A percentile compares a stretch with the other conserved stretches of the same genome.
These are phyloP conservation scores for Sebastes taczanowskii DNA, from an alignment of 2,797 vertebrate species.

Conservation along the genomic window DNA sequence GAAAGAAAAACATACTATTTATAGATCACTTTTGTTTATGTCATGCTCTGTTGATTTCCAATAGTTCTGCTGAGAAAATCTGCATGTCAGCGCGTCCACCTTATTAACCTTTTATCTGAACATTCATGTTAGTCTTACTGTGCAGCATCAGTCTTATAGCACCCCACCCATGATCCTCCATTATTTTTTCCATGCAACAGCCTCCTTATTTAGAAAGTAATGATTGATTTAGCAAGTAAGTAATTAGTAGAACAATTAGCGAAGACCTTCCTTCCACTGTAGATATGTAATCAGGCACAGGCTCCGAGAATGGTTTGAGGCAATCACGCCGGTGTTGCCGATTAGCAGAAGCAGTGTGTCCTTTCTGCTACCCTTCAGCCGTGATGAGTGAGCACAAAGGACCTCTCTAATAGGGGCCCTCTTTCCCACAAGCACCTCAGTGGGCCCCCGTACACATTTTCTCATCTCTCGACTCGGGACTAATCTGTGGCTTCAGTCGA, in stretches of 20 bases:
- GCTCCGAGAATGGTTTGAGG: conserved; percentile 56
- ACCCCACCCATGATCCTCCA: neutral
- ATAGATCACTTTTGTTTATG: conserved; percentile 2
- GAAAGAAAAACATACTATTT: neutral
- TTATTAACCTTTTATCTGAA: conserved; percentile 25
- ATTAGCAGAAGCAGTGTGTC: conserved; percentile 69
- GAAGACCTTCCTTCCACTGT: conserved; percentile 34
- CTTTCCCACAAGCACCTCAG: conserved; percentile 70
- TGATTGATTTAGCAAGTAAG: conserved; percentile 47
- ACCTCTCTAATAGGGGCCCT: conserved; percentile 58
- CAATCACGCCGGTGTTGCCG: conserved; percentile 57
- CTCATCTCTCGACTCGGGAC: conserved; percentile 35
- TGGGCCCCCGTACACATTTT: conserved; percentile 43
- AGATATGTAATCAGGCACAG: conserved; percentile 52
- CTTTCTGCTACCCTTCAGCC: conserved; percentile 68
- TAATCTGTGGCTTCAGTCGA: conserved; percentile 43
- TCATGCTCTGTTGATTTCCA: conserved; percentile 16
- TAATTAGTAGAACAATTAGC: conserved; percentile 63
- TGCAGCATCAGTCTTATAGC: conserved; percentile 3
- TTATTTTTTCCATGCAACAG: conserved; percentile 23
- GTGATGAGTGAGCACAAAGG: conserved; percentile 70
- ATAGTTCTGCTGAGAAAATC: neutral
- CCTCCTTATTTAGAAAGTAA: conserved; percentile 23
- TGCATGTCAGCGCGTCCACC: conserved; percentile 6
- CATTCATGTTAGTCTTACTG: conserved; percentile 11